Base-by-base conservation (phyloP, 2,113 vertebrate species). In the Gobius niger region DNA sequence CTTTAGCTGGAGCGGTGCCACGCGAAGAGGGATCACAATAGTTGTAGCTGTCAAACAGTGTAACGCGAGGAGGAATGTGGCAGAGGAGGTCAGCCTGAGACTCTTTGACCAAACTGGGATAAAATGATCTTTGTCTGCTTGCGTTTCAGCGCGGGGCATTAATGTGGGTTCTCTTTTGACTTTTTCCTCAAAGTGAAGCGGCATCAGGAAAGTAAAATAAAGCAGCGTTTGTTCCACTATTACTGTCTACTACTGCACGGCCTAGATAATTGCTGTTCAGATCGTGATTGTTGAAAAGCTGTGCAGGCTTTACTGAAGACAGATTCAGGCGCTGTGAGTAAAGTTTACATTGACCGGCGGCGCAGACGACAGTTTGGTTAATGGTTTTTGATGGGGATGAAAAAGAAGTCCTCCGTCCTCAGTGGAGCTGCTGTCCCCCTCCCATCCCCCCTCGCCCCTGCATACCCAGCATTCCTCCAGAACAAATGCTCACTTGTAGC, bases 401-500 rank as follows among this genome's bases (percentile, higher is more conserved):
- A 92, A 92, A 91, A 81, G 88, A 90, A 88, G 89, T 65, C 63
- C 78, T 90, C 82, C 81, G 86, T 82, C 83, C 11, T 42, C 13
- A 44, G 40, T 16, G 57, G 82, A 76, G 70, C 87, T 78, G 90
- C 90, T 72, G 83, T 81, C 82, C 80, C 82, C 81, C 89, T 93
- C 93, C 88, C 92, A 94, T 91, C 92, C 90, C 90, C 60, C 68
- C 84, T 57, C 89, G 78, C 88, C 82, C 78, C 75, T 87, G 82
- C 94, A 95, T 95, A 90, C 92, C 92, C 90, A 5, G 52, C 93
- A 96, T 96, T 95, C 95, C 91, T 95, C 88, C 81, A 74, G 92
- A 95, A 95, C 94, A 96, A 95, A 94, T 92, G 92, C 92, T 94
- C 93, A 90, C 91, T 96, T 96, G 94, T 96, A 92, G 94, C 92